Base-by-base conservation (phyloP, 2,888 invertebrate genomes). In the Cybosia mesomella region DNA sequence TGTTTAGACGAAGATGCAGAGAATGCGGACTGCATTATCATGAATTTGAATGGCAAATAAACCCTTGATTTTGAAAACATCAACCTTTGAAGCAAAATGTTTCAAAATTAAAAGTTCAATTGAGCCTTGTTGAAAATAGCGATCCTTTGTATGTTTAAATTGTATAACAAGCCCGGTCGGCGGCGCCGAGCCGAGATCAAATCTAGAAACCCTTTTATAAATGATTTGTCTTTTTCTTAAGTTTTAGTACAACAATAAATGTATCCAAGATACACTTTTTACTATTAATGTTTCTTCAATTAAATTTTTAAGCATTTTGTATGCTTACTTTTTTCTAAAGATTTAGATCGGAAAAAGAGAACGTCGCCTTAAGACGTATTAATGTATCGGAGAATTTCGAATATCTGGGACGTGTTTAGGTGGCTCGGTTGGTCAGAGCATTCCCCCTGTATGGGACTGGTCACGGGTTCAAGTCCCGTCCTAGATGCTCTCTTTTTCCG, bases 11-110 rank as follows among this genome's bases (percentile, higher is more conserved):
- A 72, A 54, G 67, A 58, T 28, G 24, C n/a, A 55, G 28, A 28
- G 64, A 65, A 58, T 28, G 24, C n/a, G 28, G 28, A 28, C 64
- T 63, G 62, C 39, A 68, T 73, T 80, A 72, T 67, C 71, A 79
- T 77, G 77, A 68, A 79, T 77, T 72, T 74, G 66, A 78, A 76
- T 72, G 71, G 76, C 76, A 73, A 74, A 62, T 49, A 66, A 72
- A 61, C 65, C 72, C 74, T 74, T 73, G 73, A 73, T 71, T 72
- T 77, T 66, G 64, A 69, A 66, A 73, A 70, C 71, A 71, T 71
- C 68, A 70, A 75, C 34, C 69, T 75, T 75, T 72, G 72, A 72
- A 32, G 67, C n/a, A 36, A 74, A n/a, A 70, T 65, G 68, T 72
- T 65, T 54, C 65, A 39, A 73, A 70, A 70, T 71, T 70, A 55